Conservation (phyloP, 2,888 invertebrate genomes). For the Campoletis raptor region DNA sequence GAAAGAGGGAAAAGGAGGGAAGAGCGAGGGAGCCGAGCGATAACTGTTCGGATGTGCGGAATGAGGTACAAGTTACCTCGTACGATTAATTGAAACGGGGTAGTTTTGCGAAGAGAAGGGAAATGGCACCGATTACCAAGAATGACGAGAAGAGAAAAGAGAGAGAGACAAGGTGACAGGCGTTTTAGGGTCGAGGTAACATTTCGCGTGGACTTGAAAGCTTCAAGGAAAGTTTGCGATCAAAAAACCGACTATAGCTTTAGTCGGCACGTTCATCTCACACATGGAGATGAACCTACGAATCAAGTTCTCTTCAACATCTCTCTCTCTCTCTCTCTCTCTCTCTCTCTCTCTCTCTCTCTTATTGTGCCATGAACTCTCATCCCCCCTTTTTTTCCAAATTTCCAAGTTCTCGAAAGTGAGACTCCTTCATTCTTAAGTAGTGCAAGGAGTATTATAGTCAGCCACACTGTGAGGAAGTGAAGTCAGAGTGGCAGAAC, state of each 20-base stretch:
- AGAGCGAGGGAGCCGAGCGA: constrained; percentile 73
- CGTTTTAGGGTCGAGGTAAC: constrained; percentile 60
- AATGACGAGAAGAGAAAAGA: constrained; percentile 57
- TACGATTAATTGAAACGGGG: constrained; percentile 82
- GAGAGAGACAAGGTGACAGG: constrained; percentile 20
- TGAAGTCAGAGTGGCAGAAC: constrained; percentile 12
- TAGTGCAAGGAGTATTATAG: constrained; percentile 52
- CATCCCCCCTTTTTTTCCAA: neutral
- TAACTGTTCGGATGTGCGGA: constrained; percentile 80
- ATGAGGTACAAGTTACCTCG: constrained; percentile 82
- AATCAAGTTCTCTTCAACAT: constrained; percentile 41
- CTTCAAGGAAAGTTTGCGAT: constrained; percentile 46
- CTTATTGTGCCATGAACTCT: constrained; percentile 14
- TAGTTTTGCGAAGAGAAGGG: constrained; percentile 74
- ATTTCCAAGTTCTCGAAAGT: constrained; percentile 44
- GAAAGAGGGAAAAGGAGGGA: constrained; percentile 72
- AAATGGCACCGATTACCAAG: constrained; percentile 67
- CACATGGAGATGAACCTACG: neutral
- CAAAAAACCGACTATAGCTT: constrained; percentile 29
- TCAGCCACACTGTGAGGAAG: constrained; percentile 34
- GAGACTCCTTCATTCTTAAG: constrained; percentile 51
- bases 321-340: too few species aligned
- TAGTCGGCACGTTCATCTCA: constrained; percentile 18
- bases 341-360: too few species aligned
- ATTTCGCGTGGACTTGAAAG: constrained; percentile 58